phyloP scores from a whole-genome alignment of 2,888 invertebrate genomes.

The Brachylomia viminalis region DNA sequence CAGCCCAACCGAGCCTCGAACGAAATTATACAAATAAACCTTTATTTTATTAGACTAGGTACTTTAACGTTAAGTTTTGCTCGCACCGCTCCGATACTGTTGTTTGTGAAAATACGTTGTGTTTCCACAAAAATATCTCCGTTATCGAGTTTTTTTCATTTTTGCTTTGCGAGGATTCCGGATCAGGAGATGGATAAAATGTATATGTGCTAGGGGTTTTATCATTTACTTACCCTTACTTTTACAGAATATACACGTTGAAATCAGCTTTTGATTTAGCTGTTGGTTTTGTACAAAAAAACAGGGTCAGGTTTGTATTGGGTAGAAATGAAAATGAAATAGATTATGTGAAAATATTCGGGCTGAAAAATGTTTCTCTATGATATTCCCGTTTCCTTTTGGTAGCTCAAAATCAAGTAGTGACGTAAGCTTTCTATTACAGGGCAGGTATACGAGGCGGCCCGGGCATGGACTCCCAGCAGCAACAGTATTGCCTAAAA shows the following conservation, averaged over 20 bases:
- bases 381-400: neutral
- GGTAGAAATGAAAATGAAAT: slow-evolving; percentile 2
- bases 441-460: slow-evolving; percentile 93
- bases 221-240: slow-evolving; percentile 17
- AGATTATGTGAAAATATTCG: neutral
- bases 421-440: slow-evolving; percentile 75
- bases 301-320: neutral
- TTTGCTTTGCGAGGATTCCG: slow-evolving; percentile 23
- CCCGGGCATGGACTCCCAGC: slow-evolving; percentile 97
- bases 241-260: slow-evolving; percentile 7
- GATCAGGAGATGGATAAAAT: slow-evolving; percentile 27
- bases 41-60: slow-evolving; percentile 55
- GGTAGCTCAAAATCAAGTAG: slow-evolving; percentile 27
- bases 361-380: neutral
- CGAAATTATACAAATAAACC: slow-evolving; percentile 66
- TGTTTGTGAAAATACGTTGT: slow-evolving; percentile 33
- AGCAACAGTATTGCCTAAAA: slow-evolving; percentile 98
- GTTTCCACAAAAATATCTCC: slow-evolving; percentile 30
- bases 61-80: slow-evolving; percentile 37
- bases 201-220: slow-evolving; percentile 17
- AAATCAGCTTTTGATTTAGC: slow-evolving; percentile 20
- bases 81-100: neutral
- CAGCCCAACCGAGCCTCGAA: slow-evolving; percentile 44
- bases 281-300: neutral
- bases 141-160: slow-evolving; percentile 10